Evolutionary conservation across 2,888 invertebrate species (phyloP).

Genomic region (Venustoraphidia nigricollis): DNA sequence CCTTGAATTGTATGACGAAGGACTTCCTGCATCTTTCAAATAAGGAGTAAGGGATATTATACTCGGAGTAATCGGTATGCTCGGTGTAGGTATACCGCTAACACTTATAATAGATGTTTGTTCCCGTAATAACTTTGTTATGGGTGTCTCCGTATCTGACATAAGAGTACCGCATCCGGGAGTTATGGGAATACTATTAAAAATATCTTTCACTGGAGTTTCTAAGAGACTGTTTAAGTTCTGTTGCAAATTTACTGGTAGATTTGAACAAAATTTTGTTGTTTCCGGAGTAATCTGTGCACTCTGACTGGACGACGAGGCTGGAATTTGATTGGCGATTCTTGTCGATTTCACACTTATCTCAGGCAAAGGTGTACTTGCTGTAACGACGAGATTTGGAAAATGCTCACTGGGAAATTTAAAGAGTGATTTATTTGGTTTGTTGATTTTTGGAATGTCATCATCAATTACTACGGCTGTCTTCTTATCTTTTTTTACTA

Average conservation of each 20-base stretch:
- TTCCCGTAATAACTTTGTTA: slow-evolving; percentile 23
- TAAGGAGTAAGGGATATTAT: slow-evolving; percentile 19
- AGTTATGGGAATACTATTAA: slow-evolving; percentile 17
- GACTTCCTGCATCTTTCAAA: slow-evolving; percentile 4
- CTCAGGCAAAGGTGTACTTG: too few species aligned
- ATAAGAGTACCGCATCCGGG: slow-evolving; percentile 15
- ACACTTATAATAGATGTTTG: slow-evolving; percentile 21
- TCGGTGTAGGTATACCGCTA: slow-evolving; percentile 21
- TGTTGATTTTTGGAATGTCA: too few species aligned
- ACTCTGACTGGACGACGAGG: neutral
- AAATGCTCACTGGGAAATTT: too few species aligned
- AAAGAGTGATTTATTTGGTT: too few species aligned
- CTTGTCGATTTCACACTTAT: neutral
- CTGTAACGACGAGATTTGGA: too few species aligned
- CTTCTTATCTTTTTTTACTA: too few species aligned
- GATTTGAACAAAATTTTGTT: slow-evolving; percentile 4
- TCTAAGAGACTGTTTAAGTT: slow-evolving; percentile 17
- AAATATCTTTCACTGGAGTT: slow-evolving; percentile 16
- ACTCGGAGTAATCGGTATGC: slow-evolving; percentile 22
- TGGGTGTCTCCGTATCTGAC: slow-evolving; percentile 18
- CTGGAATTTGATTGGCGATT: neutral
- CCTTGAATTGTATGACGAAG: slow-evolving; percentile 15
- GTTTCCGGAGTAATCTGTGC: slow-evolving; percentile 9
- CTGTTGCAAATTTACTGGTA: slow-evolving; percentile 12
- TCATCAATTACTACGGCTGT: too few species aligned